These are phyloP conservation scores for Spilosoma lubricipeda DNA, from an alignment of 2,888 invertebrate genomes.

Conservation along the genomic window DNA sequence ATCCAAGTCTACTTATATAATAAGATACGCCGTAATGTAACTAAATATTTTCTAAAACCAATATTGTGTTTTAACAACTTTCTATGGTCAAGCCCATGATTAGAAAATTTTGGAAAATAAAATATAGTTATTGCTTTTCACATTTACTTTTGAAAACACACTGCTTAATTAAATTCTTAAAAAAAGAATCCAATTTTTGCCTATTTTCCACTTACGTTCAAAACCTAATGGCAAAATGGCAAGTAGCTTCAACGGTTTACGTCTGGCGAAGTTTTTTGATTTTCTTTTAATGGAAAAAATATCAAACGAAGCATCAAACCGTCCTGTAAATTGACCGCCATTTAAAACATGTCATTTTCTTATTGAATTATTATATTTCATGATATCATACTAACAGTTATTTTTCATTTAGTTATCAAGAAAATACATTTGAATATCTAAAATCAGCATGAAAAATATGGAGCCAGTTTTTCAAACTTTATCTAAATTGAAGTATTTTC, in stretches of 20 bases:
- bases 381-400: not conserved
- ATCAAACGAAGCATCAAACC: conserved; percentile 51
- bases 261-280: conserved; percentile 50
- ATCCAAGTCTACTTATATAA: not conserved
- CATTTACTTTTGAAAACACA: not conserved
- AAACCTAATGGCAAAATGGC: conserved; percentile 39
- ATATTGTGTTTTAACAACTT: not conserved
- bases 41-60: not conserved
- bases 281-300: conserved; percentile 50
- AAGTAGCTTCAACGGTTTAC: conserved; percentile 43
- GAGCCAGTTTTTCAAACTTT: conserved; percentile 18
- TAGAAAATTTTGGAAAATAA: not conserved
- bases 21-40: not conserved
- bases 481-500: conserved; percentile 32
- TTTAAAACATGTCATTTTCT: not conserved
- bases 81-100: not conserved
- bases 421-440: not conserved
- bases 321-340: conserved; percentile 6
- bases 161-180: conserved; percentile 26
- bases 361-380: not conserved
- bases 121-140: not conserved
- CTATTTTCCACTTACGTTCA: conserved; percentile 39
- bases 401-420: not conserved
- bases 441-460: not conserved
- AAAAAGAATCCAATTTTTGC: conserved; percentile 33